These are phyloP conservation scores for Anguilla megastoma DNA, from an alignment of 2,797 vertebrate genomes.

Conservation along the genomic window DNA sequence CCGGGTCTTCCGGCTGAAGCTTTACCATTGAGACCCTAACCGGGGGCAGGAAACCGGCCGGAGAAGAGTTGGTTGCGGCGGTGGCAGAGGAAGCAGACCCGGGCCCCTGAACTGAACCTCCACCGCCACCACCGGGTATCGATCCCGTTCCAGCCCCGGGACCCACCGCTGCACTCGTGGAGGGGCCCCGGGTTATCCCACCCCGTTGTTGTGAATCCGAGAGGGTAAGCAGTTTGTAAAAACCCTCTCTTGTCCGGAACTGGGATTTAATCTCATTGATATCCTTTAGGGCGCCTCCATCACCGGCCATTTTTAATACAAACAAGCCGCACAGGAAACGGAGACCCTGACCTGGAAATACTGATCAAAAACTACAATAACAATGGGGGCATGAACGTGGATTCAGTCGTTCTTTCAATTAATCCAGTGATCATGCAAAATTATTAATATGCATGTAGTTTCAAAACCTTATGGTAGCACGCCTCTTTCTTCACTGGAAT, in stretches of 20 bases:
- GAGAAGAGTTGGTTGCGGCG: constrained; percentile 70
- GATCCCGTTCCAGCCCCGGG: constrained; percentile 66
- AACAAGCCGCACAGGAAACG: constrained; percentile 75
- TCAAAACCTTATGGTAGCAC: neutral
- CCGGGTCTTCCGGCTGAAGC: constrained; percentile 79
- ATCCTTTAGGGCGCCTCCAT: constrained; percentile 81
- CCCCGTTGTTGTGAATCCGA: constrained; percentile 83
- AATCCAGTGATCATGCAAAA: neutral
- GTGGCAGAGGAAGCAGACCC: constrained; percentile 69
- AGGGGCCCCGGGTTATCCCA: constrained; percentile 71
- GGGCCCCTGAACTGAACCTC: constrained; percentile 77
- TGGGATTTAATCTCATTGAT: constrained; percentile 90
- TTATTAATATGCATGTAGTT: neutral
- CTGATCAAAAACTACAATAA: constrained; percentile 54
- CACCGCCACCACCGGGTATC: constrained; percentile 68
- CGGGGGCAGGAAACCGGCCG: constrained; percentile 78
- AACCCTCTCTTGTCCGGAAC: constrained; percentile 90
- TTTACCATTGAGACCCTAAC: constrained; percentile 88
- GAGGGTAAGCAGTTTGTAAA: constrained; percentile 89
- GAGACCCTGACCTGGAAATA: constrained; percentile 73
- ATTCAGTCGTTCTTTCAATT: neutral
- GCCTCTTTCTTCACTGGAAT: neutral
- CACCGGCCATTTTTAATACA: constrained; percentile 81
- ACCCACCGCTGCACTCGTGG: constrained; percentile 68
- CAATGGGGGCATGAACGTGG: constrained; percentile 45